Percentiles rank a stretch among this genome's conserved stretches.
Evolutionary conservation across 2,888 invertebrate species (phyloP).

Genomic region (Cheilosia soror): DNA sequence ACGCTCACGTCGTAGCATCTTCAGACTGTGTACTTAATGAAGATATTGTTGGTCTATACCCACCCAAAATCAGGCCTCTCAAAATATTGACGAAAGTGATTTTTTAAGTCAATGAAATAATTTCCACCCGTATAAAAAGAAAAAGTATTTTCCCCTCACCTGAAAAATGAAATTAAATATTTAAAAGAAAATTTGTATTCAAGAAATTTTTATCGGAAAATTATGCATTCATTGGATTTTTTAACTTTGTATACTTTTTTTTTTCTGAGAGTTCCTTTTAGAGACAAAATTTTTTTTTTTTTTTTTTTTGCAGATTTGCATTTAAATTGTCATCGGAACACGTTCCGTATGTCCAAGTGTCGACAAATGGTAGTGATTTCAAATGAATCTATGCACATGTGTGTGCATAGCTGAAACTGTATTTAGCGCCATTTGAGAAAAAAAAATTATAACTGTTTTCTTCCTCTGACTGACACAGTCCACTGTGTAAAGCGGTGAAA

Average conservation of each 20-base stretch:
- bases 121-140: neutral
- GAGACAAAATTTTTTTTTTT: constrained; percentile 30
- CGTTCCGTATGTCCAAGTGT: constrained; percentile 46
- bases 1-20: constrained; percentile 2
- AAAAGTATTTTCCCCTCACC: constrained; percentile 24
- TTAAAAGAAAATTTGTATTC: constrained; percentile 72
- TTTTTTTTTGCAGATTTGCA: constrained; percentile 70
- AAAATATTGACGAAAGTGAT: constrained; percentile 45
- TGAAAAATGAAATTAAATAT: constrained; percentile 67
- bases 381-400: constrained; percentile 33
- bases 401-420: constrained; percentile 46
- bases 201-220: constrained; percentile 70
- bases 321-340: constrained; percentile 69
- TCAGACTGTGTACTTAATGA: constrained; percentile 19
- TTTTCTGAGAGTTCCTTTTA: constrained; percentile 21
- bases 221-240: constrained; percentile 68
- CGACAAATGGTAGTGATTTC: constrained; percentile 55
- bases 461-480: neutral
- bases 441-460: constrained; percentile 8
- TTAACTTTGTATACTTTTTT: constrained; percentile 11
- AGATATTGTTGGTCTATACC: constrained; percentile 38
- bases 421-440: constrained; percentile 66
- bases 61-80: neutral
- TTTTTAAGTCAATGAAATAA: constrained; percentile 26
- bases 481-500: neutral